A percentile compares a stretch with the other conserved stretches of the same genome.
Evolutionary conservation across 2,113 vertebrate species (phyloP).

Genomic region (Stomatorhinus ivindoensis): DNA sequence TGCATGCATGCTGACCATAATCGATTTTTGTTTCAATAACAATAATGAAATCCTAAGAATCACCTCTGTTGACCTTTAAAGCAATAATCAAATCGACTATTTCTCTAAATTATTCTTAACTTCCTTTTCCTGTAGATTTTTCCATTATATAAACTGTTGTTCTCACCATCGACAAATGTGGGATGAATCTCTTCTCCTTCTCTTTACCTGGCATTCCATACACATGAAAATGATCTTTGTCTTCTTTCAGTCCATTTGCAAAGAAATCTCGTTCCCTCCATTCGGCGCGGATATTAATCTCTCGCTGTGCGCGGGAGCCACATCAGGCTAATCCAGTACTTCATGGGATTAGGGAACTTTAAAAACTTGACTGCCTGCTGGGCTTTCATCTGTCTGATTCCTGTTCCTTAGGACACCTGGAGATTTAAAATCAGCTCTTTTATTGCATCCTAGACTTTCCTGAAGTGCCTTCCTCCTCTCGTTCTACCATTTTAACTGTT

Average conservation of each 20-base stretch:
- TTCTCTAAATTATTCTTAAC: background rate
- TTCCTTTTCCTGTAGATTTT: background rate
- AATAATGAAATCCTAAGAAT: background rate
- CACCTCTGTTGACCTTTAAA: background rate
- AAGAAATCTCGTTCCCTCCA: background rate
- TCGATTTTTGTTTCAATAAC: background rate
- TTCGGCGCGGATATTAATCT: constrained; percentile 19
- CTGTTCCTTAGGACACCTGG: background rate
- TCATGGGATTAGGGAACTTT: background rate
- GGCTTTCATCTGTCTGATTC: background rate
- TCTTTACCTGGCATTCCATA: background rate
- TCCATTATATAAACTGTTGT: background rate
- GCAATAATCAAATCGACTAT: background rate
- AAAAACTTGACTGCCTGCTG: constrained; percentile 4
- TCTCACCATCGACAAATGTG: background rate
- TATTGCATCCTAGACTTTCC: background rate
- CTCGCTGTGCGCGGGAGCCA: constrained; percentile 13
- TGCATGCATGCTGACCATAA: background rate
- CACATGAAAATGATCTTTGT: background rate
- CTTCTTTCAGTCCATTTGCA: background rate
- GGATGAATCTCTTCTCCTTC: background rate
- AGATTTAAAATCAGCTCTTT: background rate
- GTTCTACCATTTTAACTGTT: background rate
- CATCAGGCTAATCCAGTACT: constrained; percentile 5
- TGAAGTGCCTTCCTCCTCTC: background rate